A percentile compares a stretch with the other conserved stretches of the same genome.
Evolutionary conservation across 2,888 invertebrate genomes (phyloP).

Genomic region (Dichetophora obliterata): DNA sequence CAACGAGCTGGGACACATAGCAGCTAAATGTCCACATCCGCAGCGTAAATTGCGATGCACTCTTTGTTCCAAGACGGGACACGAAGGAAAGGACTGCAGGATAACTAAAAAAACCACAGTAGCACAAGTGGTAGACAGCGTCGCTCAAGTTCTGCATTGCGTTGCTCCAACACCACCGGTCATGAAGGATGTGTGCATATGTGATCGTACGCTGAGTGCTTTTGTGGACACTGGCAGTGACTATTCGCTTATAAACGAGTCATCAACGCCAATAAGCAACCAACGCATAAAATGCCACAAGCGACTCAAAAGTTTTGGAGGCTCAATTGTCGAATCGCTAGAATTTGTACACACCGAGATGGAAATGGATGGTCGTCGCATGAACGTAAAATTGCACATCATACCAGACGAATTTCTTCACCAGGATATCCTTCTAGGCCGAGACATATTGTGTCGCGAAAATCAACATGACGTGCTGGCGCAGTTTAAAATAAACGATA

Average conservation of each 20-base stretch:
- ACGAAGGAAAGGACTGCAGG: slow-evolving; percentile 2
- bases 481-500: neutral
- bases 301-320: slow-evolving; percentile 45
- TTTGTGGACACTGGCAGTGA: slow-evolving; percentile 46
- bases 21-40: slow-evolving; percentile 45
- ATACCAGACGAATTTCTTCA: slow-evolving; percentile 41
- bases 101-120: slow-evolving; percentile 23
- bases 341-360: slow-evolving; percentile 28
- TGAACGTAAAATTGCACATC: slow-evolving; percentile 28
- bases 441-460: slow-evolving; percentile 42
- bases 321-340: slow-evolving; percentile 35
- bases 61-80: neutral
- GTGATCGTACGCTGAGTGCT: slow-evolving; percentile 20
- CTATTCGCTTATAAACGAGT: slow-evolving; percentile 39
- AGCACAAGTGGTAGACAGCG: slow-evolving; percentile 25
- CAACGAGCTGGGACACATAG: slow-evolving; percentile 40
- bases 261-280: slow-evolving; percentile 17
- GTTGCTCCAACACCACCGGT: slow-evolving; percentile 32
- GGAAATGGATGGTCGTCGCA: slow-evolving; percentile 25
- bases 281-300: slow-evolving; percentile 4
- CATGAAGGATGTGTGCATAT: slow-evolving; percentile 25
- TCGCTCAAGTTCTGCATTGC: neutral
- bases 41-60: slow-evolving; percentile 15
- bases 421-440: slow-evolving; percentile 37
- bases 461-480: slow-evolving; percentile 8